Evolutionary conservation across 1,140 invertebrate genomes (phyloP).

Genomic region (Protaetia brevitarsis): DNA sequence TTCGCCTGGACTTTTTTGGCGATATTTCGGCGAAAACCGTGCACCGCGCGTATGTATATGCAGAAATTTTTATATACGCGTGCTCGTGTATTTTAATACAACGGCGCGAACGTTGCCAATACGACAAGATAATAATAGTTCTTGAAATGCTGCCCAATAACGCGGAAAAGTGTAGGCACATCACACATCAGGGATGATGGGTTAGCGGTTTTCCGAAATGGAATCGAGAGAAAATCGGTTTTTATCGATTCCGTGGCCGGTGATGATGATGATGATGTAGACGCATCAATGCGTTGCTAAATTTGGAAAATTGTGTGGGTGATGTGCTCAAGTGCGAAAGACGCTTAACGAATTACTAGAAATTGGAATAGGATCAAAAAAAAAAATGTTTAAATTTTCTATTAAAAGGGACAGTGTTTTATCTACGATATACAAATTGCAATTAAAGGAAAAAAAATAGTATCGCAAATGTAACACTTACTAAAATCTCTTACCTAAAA

Average conservation of each 20-base stretch:
- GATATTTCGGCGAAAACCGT: not conserved
- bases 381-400: not conserved
- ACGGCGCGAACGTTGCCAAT: not conserved
- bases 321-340: no score
- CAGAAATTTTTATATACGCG: not conserved
- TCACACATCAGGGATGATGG: no score
- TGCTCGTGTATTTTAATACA: not conserved
- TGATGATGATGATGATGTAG: not conserved
- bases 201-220: slow-evolving; percentile 1
- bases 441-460: no score
- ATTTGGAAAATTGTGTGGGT: slow-evolving; percentile 11
- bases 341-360: no score
- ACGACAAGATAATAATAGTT: slow-evolving; percentile 18
- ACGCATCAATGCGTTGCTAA: not conserved
- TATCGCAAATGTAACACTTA: no score
- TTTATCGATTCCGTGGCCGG: not conserved
- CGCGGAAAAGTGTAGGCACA: slow-evolving; percentile 6
- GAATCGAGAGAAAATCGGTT: slow-evolving; percentile 8
- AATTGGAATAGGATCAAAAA: no score
- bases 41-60: not conserved
- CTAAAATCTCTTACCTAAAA: no score
- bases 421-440: no score
- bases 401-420: no score
- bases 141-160: slow-evolving; percentile 9
- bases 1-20: not conserved